Evolutionary conservation across 1,140 invertebrate genomes (phyloP).

Genomic region (Phthorimaea operculella): DNA sequence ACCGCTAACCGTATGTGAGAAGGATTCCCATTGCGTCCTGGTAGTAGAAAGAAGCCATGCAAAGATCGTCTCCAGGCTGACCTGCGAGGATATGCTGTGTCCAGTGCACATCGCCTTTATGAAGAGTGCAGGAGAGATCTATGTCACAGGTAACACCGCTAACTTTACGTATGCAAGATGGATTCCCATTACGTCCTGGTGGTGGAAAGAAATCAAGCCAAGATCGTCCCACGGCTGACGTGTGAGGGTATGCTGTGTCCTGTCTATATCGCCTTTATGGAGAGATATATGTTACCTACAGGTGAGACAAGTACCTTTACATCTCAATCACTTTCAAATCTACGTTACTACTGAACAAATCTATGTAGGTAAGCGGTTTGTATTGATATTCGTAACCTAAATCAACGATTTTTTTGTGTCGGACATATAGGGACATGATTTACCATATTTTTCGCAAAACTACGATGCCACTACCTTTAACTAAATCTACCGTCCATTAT

Average conservation of each 20-base stretch:
- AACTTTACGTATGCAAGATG: slow-evolving; percentile 70
- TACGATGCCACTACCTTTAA: too few species aligned
- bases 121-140: slow-evolving; percentile 70
- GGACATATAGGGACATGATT: too few species aligned
- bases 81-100: slow-evolving; percentile 71
- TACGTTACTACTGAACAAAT: too few species aligned
- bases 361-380: too few species aligned
- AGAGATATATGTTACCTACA: slow-evolving; percentile 75
- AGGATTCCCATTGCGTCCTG: slow-evolving; percentile 68
- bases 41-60: slow-evolving; percentile 69
- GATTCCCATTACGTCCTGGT: slow-evolving; percentile 69
- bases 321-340: too few species aligned
- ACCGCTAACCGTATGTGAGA: slow-evolving; percentile 67
- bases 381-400: too few species aligned
- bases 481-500: too few species aligned
- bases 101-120: slow-evolving; percentile 76
- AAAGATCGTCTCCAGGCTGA: slow-evolving; percentile 62
- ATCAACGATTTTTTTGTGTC: too few species aligned
- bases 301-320: too few species aligned
- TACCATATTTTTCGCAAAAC: too few species aligned
- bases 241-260: slow-evolving; percentile 73
- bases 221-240: slow-evolving; percentile 60
- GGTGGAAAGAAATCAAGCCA: slow-evolving; percentile 67
- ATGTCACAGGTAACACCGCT: slow-evolving; percentile 70
- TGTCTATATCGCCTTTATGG: slow-evolving; percentile 75